Evolutionary conservation across 2,888 invertebrate genomes (phyloP).

Genomic region (Serrognathus titanus): DNA sequence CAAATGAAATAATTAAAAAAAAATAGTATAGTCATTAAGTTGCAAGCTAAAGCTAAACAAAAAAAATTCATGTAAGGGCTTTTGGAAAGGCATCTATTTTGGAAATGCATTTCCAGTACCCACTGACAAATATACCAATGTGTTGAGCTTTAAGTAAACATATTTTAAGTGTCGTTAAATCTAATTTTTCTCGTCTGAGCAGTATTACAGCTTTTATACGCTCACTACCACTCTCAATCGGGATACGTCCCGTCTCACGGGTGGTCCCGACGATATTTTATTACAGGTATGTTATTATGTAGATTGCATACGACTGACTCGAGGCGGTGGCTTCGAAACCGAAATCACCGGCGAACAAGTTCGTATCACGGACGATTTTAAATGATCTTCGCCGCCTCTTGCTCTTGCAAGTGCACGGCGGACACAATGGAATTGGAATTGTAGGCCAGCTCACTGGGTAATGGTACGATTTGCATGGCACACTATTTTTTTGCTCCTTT

Average conservation of each 20-base stretch:
- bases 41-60: too few species aligned
- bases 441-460: not conserved
- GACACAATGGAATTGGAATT: constrained; percentile 2
- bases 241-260: constrained; percentile 11
- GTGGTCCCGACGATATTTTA: constrained; percentile 16
- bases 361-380: not conserved
- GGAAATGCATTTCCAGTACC: too few species aligned
- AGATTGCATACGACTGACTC: constrained; percentile 3
- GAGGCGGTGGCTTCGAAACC: not conserved
- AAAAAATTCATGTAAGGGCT: too few species aligned
- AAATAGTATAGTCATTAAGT: too few species aligned
- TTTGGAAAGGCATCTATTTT: too few species aligned
- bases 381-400: not conserved
- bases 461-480: not conserved
- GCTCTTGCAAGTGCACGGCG: not conserved
- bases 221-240: not conserved
- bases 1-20: too few species aligned
- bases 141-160: too few species aligned
- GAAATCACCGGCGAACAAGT: not conserved
- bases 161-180: too few species aligned
- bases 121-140: too few species aligned
- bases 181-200: not conserved
- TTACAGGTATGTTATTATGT: constrained; percentile 16
- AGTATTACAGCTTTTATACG: constrained; percentile 1
- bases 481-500: not conserved